Base-by-base conservation (phyloP, 1,140 invertebrate genomes). In the Bombus terrestris region DNA sequence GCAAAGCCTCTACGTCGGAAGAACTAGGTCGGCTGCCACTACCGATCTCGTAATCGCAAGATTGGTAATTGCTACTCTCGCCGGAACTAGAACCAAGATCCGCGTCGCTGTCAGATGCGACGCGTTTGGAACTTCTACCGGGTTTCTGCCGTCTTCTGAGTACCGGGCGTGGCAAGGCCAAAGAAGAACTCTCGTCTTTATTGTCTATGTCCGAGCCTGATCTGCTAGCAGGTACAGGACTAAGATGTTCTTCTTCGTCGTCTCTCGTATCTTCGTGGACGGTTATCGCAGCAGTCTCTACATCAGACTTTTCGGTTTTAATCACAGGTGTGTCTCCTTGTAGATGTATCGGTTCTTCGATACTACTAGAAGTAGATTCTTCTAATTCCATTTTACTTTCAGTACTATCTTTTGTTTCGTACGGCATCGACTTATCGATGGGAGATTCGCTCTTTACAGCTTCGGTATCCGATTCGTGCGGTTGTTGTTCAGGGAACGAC, bases 51-150 rank as follows among this genome's bases (percentile, higher is more conserved):
- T 97, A 97, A 91, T 98, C 98, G 93, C 98, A 98, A 79, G 98
- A 98, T 85, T 98, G 98, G 93, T 98, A 98, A 90, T 97, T 97
- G 93, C 98, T 98, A 93, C 98, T 98, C 90, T 98, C 98, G 72
- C 98, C 96, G n/a, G 98, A 98, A 95, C 98, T 98, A 0, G 98
- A 98, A 94, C 97, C 97, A 39, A 96, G 94, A 94, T 98, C 97
- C 39, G 92, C 91, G 59, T 95, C 95, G 59, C 94, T 95, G 57
- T 95, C 94, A 0, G 94, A 94, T 0, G 91, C 88, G 12, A 93
- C 86, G 43, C 89, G 87, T 25, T 92, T 92, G 1, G 94, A 91
- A 37, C 88, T 53, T 62, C 93, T 92, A 0, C 92, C 84, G 2
- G 94, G 90, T 69, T 95, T 94, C 1, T 94, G 93, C 1, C 93